Evolutionary conservation across 2,113 vertebrate species (phyloP).

Genomic region (Upupa epops): DNA sequence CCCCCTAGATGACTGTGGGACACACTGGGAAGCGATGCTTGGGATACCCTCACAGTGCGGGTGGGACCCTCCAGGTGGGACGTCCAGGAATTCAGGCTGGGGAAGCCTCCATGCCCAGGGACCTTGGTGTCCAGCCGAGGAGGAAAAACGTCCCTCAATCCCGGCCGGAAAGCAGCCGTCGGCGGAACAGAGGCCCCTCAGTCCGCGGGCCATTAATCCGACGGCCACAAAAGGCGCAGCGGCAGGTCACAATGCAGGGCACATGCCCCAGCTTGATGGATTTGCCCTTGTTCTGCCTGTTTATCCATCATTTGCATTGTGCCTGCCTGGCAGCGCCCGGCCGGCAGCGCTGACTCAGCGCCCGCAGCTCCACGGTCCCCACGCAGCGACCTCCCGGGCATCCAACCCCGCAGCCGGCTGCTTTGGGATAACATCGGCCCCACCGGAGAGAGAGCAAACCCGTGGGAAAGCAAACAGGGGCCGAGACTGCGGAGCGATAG

Average conservation of each 20-base stretch:
- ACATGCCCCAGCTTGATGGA: background rate
- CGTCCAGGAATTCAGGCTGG: accelerated
- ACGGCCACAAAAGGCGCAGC: background rate
- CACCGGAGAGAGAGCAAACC: background rate
- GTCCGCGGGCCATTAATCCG: background rate
- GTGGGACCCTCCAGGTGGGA: background rate
- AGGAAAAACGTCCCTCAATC: background rate
- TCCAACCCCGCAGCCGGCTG: background rate
- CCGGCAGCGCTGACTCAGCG: background rate
- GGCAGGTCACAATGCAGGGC: background rate
- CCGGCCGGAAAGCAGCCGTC: background rate
- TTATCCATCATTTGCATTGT: background rate
- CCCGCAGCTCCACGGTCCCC: background rate
- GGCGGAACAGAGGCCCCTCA: background rate
- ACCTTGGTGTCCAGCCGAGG: background rate
- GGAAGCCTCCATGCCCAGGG: background rate
- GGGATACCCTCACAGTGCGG: accelerated
- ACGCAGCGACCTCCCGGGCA: constrained; percentile 6
- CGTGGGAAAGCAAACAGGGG: background rate
- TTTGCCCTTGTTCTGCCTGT: constrained; percentile 12
- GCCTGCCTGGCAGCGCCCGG: background rate
- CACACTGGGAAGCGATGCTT: background rate
- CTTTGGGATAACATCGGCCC: background rate
- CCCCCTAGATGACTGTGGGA: accelerated
- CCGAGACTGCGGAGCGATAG: background rate